phyloP scores from a whole-genome alignment of 1,140 invertebrate species.

The Dreissena rostriformis region DNA sequence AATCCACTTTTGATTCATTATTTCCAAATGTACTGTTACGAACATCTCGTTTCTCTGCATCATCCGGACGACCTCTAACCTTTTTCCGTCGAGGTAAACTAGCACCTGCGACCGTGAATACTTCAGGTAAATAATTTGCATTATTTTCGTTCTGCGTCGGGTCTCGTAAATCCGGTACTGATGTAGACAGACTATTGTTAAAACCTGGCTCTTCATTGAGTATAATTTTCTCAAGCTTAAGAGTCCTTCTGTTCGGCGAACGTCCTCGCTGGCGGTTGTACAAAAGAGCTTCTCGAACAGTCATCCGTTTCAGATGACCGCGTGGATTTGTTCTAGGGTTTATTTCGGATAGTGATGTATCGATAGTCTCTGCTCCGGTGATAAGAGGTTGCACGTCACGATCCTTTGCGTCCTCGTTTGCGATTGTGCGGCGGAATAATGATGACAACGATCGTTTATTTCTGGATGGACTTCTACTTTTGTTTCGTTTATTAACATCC shows the following conservation, averaged over 20 bases:
- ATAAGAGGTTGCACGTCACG: background rate
- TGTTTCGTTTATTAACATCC: background rate
- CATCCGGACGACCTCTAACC: slow-evolving; percentile 1
- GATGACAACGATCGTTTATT: slow-evolving; percentile 26
- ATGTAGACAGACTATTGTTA: slow-evolving; percentile 8
- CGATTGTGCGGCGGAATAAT: slow-evolving; percentile 10
- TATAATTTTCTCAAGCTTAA: slow-evolving; percentile 35
- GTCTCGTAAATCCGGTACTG: slow-evolving; percentile 38
- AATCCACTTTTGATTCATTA: slow-evolving; percentile 4
- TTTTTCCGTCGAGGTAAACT: slow-evolving; percentile 27
- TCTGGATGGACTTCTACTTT: slow-evolving; percentile 30
- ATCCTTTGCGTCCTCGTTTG: background rate
- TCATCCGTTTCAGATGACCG: slow-evolving; percentile 35
- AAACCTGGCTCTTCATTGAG: slow-evolving; percentile 4
- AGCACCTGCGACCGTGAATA: background rate
- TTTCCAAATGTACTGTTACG: slow-evolving; percentile 7
- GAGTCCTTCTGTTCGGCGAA: slow-evolving; percentile 39
- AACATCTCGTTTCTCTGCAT: slow-evolving; percentile 11
- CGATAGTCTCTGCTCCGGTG: too few species aligned
- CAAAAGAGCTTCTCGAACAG: slow-evolving; percentile 48
- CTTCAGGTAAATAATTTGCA: background rate
- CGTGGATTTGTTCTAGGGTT: slow-evolving; percentile 28
- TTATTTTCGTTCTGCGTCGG: slow-evolving; percentile 7
- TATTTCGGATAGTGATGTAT: background rate
- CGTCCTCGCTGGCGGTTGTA: slow-evolving; percentile 26